Evolutionary conservation across 2,888 invertebrate species (phyloP), one percentile per base, ranked within the genome.

Genomic region (Schizotus pectinicornis): DNA sequence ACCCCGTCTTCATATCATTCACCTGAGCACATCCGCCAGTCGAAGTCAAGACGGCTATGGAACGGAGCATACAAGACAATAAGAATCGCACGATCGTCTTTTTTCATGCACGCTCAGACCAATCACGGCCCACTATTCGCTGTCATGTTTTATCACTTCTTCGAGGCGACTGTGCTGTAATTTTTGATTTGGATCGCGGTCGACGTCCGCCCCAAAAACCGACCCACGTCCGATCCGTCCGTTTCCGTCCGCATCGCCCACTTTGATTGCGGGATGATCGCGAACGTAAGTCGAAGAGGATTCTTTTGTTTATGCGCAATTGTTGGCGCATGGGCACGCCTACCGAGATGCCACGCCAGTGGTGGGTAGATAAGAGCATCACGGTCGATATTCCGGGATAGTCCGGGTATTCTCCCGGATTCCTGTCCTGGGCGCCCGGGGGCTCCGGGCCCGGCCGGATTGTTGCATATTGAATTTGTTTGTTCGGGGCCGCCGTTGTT

Each of bases 81-180:
- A 72, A 73, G 74, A 75, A 72, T 73, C 55, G 35, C 73, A 65
- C 74, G 74, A 72, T 74, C 74, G 73, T 75, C 74, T 76, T 76
- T 77, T 75, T 75, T 73, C 71, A 72, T 71, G 69, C 73, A 73
- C 73, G 67, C 62, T 69, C 70, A 69, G 74, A 75, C 78, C 78
- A 79, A 79, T 79, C 76, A 77, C 75, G 72, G 69, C 64, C 69
- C 75, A 67, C 71, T 67, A 72, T 77, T 76, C 73, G 77, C 76
- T 79, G 77, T 79, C 79, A 79, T 79, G 78, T 79, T 79, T 79
- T 79, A 77, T 79, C 79, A 79, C 77, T 78, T 75, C 75, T 74
- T 73, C 76, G 76, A 69, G 74, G 74, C 74, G 74, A 76, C 77
- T 76, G 77, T 74, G 74, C 74, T 67, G 76, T 72, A 74, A 77